Percentiles rank a stretch among this genome's conserved stretches.
Conservation (phyloP, 2,797 vertebrate species). For the Parambassis ranga region DNA sequence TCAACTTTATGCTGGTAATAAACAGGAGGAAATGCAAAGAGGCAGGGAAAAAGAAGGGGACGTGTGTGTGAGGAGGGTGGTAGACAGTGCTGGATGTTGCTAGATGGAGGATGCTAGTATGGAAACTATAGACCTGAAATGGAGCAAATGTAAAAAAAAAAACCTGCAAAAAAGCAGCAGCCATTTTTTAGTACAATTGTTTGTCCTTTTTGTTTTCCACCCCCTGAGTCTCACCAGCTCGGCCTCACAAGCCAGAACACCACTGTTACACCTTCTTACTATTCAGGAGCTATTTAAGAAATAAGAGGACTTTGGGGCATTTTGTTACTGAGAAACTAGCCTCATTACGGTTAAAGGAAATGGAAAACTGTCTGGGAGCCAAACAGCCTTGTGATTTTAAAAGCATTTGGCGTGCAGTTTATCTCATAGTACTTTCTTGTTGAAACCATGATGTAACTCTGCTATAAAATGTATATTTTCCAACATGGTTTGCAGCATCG, state of each 20-base stretch:
- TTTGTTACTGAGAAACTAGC: slow-evolving; percentile 69
- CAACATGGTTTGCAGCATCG: slow-evolving; percentile 37
- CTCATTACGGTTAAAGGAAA: slow-evolving; percentile 74
- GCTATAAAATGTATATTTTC: slow-evolving; percentile 75
- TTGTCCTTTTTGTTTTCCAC: not conserved
- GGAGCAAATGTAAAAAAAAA: slow-evolving; percentile 13
- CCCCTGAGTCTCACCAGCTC: slow-evolving; percentile 11
- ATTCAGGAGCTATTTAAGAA: slow-evolving; percentile 62
- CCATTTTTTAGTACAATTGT: slow-evolving; percentile 7
- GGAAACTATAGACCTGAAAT: not conserved
- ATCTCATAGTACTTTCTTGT: slow-evolving; percentile 72
- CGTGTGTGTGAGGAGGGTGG: slow-evolving; percentile 13
- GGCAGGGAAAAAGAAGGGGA: slow-evolving; percentile 38
- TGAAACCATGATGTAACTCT: slow-evolving; percentile 67
- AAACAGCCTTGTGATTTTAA: slow-evolving; percentile 74
- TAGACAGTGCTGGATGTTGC: not conserved
- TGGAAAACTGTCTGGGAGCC: slow-evolving; percentile 69
- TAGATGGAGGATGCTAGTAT: no score
- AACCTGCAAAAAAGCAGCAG: not conserved
- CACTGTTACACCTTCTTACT: slow-evolving; percentile 52
- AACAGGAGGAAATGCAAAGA: slow-evolving; percentile 76
- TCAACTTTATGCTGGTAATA: slow-evolving; percentile 80
- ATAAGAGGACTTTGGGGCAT: slow-evolving; percentile 69
- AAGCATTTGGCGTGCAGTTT: slow-evolving; percentile 63
- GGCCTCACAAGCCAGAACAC: slow-evolving; percentile 26